These are phyloP conservation scores for Pantala flavescens DNA, from an alignment of 1,140 invertebrate species.

Conservation along the genomic window DNA sequence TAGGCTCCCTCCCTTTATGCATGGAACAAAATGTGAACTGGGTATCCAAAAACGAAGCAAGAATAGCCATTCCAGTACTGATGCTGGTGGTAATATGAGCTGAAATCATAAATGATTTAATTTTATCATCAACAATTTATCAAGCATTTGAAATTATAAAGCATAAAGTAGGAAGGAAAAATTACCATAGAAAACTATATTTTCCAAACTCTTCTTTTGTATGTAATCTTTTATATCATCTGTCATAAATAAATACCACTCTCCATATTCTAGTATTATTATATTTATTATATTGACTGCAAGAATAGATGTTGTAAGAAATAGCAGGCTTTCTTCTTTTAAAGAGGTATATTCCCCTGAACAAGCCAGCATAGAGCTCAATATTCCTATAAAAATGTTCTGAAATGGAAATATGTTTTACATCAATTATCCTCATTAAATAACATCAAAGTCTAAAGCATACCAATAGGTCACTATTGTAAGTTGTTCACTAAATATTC, in stretches of 20 bases:
- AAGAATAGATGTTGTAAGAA: conserved; percentile 35
- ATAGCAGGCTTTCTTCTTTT: conserved; percentile 35
- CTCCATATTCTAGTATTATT: conserved; percentile 33
- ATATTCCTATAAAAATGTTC: conserved; percentile 8
- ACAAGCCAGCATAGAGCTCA: conserved; percentile 3
- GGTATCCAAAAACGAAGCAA: conserved; percentile 38
- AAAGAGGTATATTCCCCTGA: background rate
- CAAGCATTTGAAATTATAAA: too few species aligned
- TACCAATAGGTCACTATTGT: too few species aligned
- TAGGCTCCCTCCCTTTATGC: conserved; percentile 25
- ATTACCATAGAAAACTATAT: conserved; percentile 36
- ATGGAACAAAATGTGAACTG: conserved; percentile 42
- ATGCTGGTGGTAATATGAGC: conserved; percentile 34
- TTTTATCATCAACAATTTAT: too few species aligned
- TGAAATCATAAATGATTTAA: conserved; percentile 24
- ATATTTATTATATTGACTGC: conserved; percentile 35
- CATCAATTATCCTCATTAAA: too few species aligned
- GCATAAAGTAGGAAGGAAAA: background rate
- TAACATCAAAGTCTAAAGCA: too few species aligned
- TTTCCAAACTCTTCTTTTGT: conserved; percentile 29
- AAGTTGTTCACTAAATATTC: too few species aligned
- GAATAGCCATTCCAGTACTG: conserved; percentile 32
- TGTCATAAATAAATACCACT: conserved; percentile 33
- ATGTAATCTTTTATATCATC: conserved; percentile 30
- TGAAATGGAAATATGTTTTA: background rate